Evolutionary conservation across 1,140 invertebrate genomes (phyloP), one percentile per base, ranked within the genome.

Genomic region (Scaptodrosophila lebanonensis): DNA sequence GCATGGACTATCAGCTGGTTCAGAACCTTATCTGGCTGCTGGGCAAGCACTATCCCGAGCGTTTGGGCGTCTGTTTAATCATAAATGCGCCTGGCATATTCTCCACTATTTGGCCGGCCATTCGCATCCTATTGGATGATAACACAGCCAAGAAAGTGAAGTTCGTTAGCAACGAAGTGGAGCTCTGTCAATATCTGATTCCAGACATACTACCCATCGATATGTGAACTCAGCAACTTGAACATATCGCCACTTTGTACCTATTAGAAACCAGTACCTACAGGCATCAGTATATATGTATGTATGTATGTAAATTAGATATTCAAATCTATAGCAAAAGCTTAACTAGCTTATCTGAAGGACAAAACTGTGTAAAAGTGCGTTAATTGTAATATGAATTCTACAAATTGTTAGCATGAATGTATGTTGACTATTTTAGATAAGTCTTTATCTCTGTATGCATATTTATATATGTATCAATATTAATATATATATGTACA

Each of bases 1-100:
- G 91, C 72, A 93, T 93, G 93, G 92, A 94, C 68, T 93, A 93
- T 82, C 92, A 93, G 83, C 88, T 93, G 45, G 89, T 93, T 1
- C 93, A 93, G 83, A 93, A 93, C 70, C 84, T 94, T 12, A 93
- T 94, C 35, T 93, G 92, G 92, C 85, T 93, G 13, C 87, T 93
- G 2, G 91, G 91, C 60, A 89, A 90, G 56, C 92, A 93, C 73
- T 94, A 93, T 85, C 93, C 93, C 4, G 93, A 94, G 75, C 88
- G 93, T n/a, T 88, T 94, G 32, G 93, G 93, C 2, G 88, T 93
- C 32, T 93, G 92, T 67, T 86, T 93, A 1, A 91, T 93, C 38
- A 89, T 92, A 48, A 93, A 93, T 88, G 89, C 92, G 8, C 92
- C 93, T 12, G 77, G 89, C 1, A 86, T 93, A 22, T 94, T 94